Percentiles rank a stretch among this genome's conserved stretches.
phyloP scores from a whole-genome alignment of 2,888 invertebrate genomes.

The Mallateleia sp. region DNA sequence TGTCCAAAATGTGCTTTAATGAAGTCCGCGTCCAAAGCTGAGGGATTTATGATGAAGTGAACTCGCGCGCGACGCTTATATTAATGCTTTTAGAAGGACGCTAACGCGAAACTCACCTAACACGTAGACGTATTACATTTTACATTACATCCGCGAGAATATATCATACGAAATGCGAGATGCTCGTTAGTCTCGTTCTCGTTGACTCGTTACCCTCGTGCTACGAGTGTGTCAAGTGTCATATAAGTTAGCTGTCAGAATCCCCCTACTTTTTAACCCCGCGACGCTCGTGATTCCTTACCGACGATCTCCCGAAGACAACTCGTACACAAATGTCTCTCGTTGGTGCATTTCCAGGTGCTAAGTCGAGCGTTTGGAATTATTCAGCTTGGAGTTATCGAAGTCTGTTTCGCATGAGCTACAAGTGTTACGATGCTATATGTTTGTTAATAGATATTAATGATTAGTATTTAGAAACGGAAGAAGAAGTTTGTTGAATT shows the following conservation, averaged over 20 bases:
- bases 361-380: not conserved
- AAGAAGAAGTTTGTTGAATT: no score
- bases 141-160: constrained; percentile 80
- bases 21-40: constrained; percentile 71
- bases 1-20: constrained; percentile 74
- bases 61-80: constrained; percentile 68
- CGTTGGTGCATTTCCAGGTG: not conserved
- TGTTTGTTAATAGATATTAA: no score
- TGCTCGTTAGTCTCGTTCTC: constrained; percentile 87
- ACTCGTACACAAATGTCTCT: constrained; percentile 33
- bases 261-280: constrained; percentile 53
- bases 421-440: constrained; percentile 9
- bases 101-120: constrained; percentile 73
- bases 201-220: constrained; percentile 85
- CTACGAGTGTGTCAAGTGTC: constrained; percentile 87
- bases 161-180: constrained; percentile 85
- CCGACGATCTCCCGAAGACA: constrained; percentile 28
- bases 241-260: constrained; percentile 84
- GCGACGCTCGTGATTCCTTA: constrained; percentile 48
- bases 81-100: constrained; percentile 71
- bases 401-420: no score
- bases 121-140: constrained; percentile 79
- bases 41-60: constrained; percentile 76
- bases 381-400: no score
- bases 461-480: no score